Evolutionary conservation across 2,888 invertebrate genomes (phyloP).

Genomic region (Tenthredo distinguenda): DNA sequence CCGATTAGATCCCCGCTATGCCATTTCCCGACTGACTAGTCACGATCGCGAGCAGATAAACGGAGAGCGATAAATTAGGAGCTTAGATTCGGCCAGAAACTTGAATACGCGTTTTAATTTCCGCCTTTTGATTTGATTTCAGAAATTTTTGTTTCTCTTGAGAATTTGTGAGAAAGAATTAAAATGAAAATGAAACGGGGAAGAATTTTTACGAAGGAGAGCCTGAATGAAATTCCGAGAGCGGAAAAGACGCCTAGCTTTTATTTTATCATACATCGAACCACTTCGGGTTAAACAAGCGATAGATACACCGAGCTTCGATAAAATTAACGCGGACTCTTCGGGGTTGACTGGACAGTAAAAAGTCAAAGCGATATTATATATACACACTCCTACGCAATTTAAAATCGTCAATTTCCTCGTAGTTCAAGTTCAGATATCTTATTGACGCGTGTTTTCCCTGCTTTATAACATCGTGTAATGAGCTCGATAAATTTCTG

Average conservation of each 20-base stretch:
- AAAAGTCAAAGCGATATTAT: background rate
- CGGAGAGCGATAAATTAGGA: background rate
- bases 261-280: too few relatives aligned
- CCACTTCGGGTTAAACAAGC: slow-evolving; percentile 16
- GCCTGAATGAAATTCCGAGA: background rate
- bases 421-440: slow-evolving; percentile 8
- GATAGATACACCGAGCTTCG: background rate
- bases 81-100: too few relatives aligned
- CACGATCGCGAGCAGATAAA: background rate
- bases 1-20: slow-evolving; percentile 23
- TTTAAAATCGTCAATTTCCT: background rate
- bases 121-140: too few relatives aligned
- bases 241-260: background rate
- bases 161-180: too few relatives aligned
- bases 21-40: background rate
- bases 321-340: background rate
- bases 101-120: too few relatives aligned
- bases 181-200: too few relatives aligned
- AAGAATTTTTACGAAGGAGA: too few relatives aligned
- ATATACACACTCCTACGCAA: background rate
- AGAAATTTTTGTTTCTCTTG: too few relatives aligned
- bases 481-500: background rate
- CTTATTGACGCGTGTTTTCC: background rate
- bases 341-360: slow-evolving; percentile 7
- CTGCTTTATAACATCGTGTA: background rate